Base-by-base conservation (phyloP, 1,140 invertebrate species). In the Heterodera carotae region DNA sequence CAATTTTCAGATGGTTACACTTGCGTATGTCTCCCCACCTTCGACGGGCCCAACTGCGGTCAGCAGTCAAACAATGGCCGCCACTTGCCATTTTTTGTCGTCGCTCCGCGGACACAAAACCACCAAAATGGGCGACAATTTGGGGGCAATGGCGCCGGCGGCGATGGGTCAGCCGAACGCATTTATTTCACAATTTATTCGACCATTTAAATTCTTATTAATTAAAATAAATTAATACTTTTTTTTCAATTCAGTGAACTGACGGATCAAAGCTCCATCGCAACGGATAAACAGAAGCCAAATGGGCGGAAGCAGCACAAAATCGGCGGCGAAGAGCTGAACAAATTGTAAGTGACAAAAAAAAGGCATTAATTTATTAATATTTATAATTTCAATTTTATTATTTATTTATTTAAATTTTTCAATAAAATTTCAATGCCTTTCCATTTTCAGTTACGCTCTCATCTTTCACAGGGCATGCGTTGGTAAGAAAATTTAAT, bases 401-500 rank as follows among this genome's bases (percentile, higher is more conserved):
- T 8, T 43, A 43, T 8, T 43, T 43, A 43, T 6, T n/a, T n/a
- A n/a, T n/a, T n/a, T n/a, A n/a, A n/a, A 43, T 43, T 43, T 2
- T 39, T 39, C 0, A 8, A 12, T 39, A 39, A 7, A 39, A 39
- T 8, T 53, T 53, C 48, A 18, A 22, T 22, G 12, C 48, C 22
- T 56, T 56, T 15, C 22, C 22, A 56, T 43, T 69, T 53, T 71
- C 2, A 53, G 31, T 48, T 73, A 15, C 33, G 79, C 81, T 67
- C 83, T 84, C 39, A 60, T 84, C 31, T 84, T 84, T 78, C 84
- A 84, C 60, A 83, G 82, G 8, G 71, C 77, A 22, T 84, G 82
- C 64, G 64, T 84, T 67, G 81, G 82, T 84, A 56, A 2, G 48
- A 56, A 22, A 56, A 56, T 56, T 56, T 56, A 22, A 56, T 53